A percentile compares a stretch with the other conserved stretches of the same genome.
These are phyloP conservation scores for Syndactyla subalaris DNA, from an alignment of 2,797 vertebrate genomes.

Conservation along the genomic window DNA sequence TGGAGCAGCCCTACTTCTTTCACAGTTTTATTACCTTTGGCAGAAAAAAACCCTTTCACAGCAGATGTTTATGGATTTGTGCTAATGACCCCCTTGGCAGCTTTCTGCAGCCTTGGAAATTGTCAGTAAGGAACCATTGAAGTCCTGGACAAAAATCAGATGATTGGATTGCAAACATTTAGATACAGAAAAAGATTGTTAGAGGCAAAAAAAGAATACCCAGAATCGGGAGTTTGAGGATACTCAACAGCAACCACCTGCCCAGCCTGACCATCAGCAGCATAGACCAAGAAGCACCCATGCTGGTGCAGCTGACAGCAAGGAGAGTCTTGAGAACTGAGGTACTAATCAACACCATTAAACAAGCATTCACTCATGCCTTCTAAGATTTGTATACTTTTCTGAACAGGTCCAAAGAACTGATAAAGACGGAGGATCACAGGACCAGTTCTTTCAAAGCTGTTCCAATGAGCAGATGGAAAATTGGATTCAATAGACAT, in stretches of 20 bases:
- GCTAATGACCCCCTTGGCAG: conserved; percentile 31
- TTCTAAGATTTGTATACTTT: neutral
- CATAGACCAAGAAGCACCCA: neutral
- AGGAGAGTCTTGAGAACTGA: neutral
- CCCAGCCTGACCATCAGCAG: neutral
- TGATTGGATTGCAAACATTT: neutral
- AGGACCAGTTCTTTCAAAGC: neutral
- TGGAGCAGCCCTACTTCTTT: conserved; percentile 12
- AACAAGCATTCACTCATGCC: neutral
- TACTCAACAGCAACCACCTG: neutral
- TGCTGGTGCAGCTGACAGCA: neutral
- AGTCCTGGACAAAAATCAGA: conserved; percentile 5
- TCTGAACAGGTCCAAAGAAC: neutral
- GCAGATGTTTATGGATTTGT: conserved; percentile 52
- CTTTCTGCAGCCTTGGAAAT: conserved; percentile 22
- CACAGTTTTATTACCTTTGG: neutral
- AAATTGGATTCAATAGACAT: neutral
- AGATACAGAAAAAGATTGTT: neutral
- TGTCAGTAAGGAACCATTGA: neutral
- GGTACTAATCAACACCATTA: neutral
- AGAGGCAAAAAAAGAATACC: neutral
- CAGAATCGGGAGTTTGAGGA: neutral
- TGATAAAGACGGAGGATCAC: neutral
- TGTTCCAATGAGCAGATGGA: neutral
- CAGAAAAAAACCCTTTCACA: conserved; percentile 2